Base-by-base conservation (phyloP, 2,797 vertebrate genomes). In the Enteromius viviparus region DNA sequence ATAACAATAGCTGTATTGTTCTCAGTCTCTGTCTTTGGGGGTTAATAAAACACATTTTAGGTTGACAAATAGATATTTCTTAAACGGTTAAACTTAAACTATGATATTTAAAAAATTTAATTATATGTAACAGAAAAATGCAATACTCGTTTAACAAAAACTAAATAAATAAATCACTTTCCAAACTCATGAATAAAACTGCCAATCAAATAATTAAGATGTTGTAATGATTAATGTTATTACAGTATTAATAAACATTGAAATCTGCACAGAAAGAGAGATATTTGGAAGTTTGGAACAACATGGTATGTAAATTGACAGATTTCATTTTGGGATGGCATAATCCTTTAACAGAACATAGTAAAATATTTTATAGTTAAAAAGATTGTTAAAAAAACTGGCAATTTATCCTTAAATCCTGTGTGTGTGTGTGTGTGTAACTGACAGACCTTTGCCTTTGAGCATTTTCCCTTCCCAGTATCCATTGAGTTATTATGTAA, bases 401-500 rank as follows among this genome's bases (percentile, higher is more conserved):
- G 53, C 53, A 49, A 78, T 84, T 80, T 82, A 66, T 21, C 17
- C 14, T 53, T 55, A 51, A 40, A 60, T 40, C 40, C 40, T 40
- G 40, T 40, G 40, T 40, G 40, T 40, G 37, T 69, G 21, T 71
- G 42, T 14, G 17, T 58, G 47, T 74, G 49, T 72, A 68, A 71
- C 21, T 51, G 49, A n/a, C 49, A 70, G 47, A 62, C 10, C 45
- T 72, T 45, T 58, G 70, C 76, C 45, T 81, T 51, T 12, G 37
- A 66, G 51, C 79, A 75, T 81, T 80, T 88, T 85, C 80, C 81
- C 32, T 87, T 85, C 51, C 76, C 79, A 77, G 72, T 78, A 81
- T 84, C 84, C 34, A 45, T 86, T 83, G 88, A 85, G 86, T 84
- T 87, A 87, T 90, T 90, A 93, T 94, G 92, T 90, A 93, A 93